These are phyloP conservation scores for Tetramorium simillimum DNA, from an alignment of 1,140 invertebrate species.

Conservation along the genomic window DNA sequence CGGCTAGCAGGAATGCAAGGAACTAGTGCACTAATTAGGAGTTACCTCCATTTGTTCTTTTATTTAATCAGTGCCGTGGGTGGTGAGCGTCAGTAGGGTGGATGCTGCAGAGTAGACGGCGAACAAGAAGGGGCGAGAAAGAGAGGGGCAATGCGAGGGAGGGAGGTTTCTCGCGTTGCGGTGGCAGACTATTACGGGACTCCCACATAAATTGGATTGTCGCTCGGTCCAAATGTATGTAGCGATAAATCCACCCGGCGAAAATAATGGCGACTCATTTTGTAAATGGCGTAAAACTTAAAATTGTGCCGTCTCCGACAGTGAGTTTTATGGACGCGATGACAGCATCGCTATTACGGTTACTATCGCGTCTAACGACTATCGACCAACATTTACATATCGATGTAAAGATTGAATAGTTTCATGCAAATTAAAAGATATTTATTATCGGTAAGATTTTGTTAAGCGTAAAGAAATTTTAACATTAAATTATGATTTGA, in stretches of 20 bases:
- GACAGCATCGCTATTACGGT: constrained; percentile 75
- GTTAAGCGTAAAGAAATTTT: background rate
- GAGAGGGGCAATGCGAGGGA: constrained; percentile 44
- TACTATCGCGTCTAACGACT: constrained; percentile 56
- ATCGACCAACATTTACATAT: constrained; percentile 18
- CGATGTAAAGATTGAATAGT: constrained; percentile 9
- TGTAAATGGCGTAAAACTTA: constrained; percentile 84
- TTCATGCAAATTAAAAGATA: background rate
- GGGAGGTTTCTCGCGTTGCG: constrained; percentile 77
- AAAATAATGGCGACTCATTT: constrained; percentile 85
- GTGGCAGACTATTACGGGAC: constrained; percentile 82
- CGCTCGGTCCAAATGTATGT: constrained; percentile 81
- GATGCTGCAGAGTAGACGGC: constrained; percentile 33
- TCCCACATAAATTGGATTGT: constrained; percentile 83
- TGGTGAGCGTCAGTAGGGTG: constrained; percentile 41
- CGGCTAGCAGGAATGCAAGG: constrained; percentile 68
- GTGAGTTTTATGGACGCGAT: constrained; percentile 72
- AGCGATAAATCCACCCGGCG: constrained; percentile 79
- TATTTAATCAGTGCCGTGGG: constrained; percentile 79
- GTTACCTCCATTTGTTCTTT: constrained; percentile 77
- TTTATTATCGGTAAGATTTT: background rate
- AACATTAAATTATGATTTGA: background rate
- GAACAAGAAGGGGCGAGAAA: constrained; percentile 61
- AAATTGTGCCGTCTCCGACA: constrained; percentile 73
- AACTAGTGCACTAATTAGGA: constrained; percentile 78